Evolutionary conservation across 2,113 vertebrate species (phyloP), one percentile per base, ranked within the genome.

Genomic region (Tragelaphus strepsiceros): DNA sequence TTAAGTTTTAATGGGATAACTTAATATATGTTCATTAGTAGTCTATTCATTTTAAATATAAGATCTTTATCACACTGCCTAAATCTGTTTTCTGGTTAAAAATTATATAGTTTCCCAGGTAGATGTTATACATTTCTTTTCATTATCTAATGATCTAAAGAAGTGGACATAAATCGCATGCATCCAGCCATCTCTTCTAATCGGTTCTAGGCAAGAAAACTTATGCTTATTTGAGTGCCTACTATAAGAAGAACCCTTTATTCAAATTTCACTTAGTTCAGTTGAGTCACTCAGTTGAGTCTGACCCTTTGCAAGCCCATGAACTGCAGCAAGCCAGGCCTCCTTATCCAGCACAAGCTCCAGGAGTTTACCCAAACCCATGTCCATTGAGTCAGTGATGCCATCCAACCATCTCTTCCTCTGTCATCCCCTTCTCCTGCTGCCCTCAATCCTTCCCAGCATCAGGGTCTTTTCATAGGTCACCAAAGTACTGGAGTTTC

Each of bases 31-130:
- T 90, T 51, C 84, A 61, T 71, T 85, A 94, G 46, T 82, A 86
- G 51, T 74, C 58, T 89, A 54, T 85, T 93, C 61, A n/a, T 74
- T 94, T 85, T 28, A 89, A 80, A 92, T 61, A 28, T 22, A 59
- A 80, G 56, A 54, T 94, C 22, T 58, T 91, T 88, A 91, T 94
- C 62, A 88, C 5, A 62, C 35, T 54, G 22, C 91, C 32, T 96
- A 54, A 81, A 92, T 54, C 32, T 30, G 53, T 80, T 89, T 94
- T 93, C 59, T 59, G 32, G 64, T 96, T 92, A 86, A 89, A 94
- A 86, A 96, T 86, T 81, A 22, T 80, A 30, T 94, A 71, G 32
- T 35, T 85, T 92, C 24, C 53, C 15, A 82, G 22, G 10, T 61
- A 86, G n/a, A 59, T 30, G 39, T 85, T 78, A 30, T 56, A 61